Evolutionary conservation across 1,140 invertebrate species (phyloP), one percentile per base, ranked within the genome.

Genomic region (Drosophila insularis): DNA sequence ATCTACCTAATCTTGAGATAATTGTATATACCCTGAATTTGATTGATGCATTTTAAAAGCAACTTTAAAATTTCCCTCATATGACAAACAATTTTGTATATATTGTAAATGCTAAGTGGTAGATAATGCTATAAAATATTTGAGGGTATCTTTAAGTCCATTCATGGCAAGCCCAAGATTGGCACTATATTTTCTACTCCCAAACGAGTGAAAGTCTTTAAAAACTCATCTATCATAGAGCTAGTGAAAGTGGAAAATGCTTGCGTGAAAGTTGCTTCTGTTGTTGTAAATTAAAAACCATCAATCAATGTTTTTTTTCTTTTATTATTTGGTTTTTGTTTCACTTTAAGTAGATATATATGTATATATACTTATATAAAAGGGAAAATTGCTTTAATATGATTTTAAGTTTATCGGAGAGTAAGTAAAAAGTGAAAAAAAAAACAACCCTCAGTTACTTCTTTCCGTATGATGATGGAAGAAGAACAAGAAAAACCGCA

Each of bases 241-340:
- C 55, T 60, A 39, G 55, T 58, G 32, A 58, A 31, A 60, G 61
- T 56, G 61, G 40, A 39, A 40, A 43, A 60, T 35, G 32, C 7
- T 35, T 56, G 59, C 56, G 59, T 70, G 43, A 19, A 71, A 74
- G 55, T 69, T 56, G 69, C 67, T 71, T 54, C 19, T 50, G 19
- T 50, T 50, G 43, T 50, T 50, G 43, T 50, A 87, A 87, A 87
- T 87, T 78, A 64, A 87, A 81, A 43, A 61, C 68, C 80, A 85
- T 87, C 81, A 87, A 85, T 85, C 81, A 85, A 87, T 59, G 68
- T 59, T 72, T 35, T 35, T 23, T 27, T 55, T 43, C 11, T 17
- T 35, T 21, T 70, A n/a, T n/a, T n/a, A n/a, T 71, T 62, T 54
- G 59, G 11, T 40, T 11, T 62, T 8, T 21, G 4, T 35, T 19